Conservation (phyloP, 1,140 invertebrate genomes). For the Drosophila pruinosa region DNA sequence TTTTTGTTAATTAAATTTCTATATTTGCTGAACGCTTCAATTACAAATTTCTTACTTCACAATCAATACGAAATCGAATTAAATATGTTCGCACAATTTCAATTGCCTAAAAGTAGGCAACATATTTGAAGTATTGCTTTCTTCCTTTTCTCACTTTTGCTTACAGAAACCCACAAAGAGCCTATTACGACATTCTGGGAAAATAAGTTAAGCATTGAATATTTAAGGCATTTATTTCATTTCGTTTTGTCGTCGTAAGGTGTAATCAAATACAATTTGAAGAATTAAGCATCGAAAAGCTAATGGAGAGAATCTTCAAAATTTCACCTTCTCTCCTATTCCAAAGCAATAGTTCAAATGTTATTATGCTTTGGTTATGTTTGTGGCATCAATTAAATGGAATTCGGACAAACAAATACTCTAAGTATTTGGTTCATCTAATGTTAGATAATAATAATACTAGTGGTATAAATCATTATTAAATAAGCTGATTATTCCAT, state of each 20-base stretch:
- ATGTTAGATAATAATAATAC: too few relatives aligned
- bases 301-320: neutral
- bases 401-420: neutral
- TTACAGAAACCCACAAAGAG: neutral
- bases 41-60: conserved; percentile 1
- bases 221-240: neutral
- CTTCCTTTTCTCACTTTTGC: neutral
- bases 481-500: too few relatives aligned
- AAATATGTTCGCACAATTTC: neutral
- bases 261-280: neutral
- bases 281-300: neutral
- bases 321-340: neutral
- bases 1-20: conserved; percentile 35
- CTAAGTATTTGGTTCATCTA: neutral
- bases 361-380: neutral
- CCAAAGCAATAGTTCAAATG: neutral
- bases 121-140: neutral
- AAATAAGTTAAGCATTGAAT: neutral
- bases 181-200: neutral
- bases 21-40: conserved; percentile 28
- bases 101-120: neutral
- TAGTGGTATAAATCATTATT: too few relatives aligned
- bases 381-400: neutral
- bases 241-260: neutral
- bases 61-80: conserved; percentile 22